A percentile compares a stretch with the other conserved stretches of the same genome.
These are phyloP conservation scores for Argynnis bischoffii DNA, from an alignment of 2,888 invertebrate genomes.

Conservation along the genomic window DNA sequence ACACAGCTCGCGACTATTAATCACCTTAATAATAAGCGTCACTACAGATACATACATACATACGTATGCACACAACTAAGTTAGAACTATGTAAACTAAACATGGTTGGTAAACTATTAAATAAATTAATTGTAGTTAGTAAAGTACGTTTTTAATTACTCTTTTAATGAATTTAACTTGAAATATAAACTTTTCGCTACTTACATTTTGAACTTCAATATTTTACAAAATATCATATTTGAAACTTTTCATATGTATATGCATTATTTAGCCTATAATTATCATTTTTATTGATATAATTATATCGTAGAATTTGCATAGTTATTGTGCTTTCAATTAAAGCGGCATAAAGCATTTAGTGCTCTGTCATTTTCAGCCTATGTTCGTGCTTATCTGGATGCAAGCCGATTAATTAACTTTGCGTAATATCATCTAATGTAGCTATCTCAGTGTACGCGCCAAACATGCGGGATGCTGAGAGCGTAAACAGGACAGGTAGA, in stretches of 20 bases:
- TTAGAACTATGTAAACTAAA: constrained; percentile 9
- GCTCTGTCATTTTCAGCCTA: constrained; percentile 21
- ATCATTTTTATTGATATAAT: background rate
- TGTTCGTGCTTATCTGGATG: constrained; percentile 22
- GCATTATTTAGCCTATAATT: background rate
- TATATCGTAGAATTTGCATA: background rate
- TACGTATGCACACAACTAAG: background rate
- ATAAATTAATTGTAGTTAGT: background rate
- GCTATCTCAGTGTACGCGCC: constrained; percentile 23
- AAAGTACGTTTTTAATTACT: too few species aligned
- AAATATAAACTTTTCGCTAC: too few species aligned
- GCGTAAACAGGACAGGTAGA: constrained; percentile 37
- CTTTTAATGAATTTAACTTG: too few species aligned
- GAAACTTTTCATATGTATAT: too few species aligned
- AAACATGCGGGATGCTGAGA: constrained; percentile 33
- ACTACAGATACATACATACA: background rate
- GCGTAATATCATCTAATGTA: constrained; percentile 30
- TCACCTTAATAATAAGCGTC: constrained; percentile 48
- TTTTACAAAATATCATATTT: too few species aligned
- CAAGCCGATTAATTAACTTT: constrained; percentile 38
- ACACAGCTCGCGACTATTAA: constrained; percentile 49
- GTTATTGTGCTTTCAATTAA: constrained; percentile 5
- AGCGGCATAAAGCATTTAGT: constrained; percentile 21
- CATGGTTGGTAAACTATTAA: constrained; percentile 9
- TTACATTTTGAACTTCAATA: too few species aligned